Percentiles rank a stretch among this genome's conserved stretches.
phyloP scores from a whole-genome alignment of 2,113 vertebrate species.

The Coptodon bakossiorum region DNA sequence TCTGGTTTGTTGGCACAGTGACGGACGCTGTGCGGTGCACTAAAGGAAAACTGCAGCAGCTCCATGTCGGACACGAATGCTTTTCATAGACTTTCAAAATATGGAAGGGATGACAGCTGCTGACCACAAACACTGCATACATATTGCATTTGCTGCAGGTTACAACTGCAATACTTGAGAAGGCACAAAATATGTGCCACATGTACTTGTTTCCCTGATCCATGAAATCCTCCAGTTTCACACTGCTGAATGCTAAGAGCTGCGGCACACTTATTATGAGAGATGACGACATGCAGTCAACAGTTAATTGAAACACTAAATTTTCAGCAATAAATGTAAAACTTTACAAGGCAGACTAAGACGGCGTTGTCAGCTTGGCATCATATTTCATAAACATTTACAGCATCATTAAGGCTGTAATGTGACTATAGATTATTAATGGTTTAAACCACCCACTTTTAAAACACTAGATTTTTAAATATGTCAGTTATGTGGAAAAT shows the following conservation, averaged over 20 bases:
- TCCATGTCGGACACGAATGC: background rate
- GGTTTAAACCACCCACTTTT: background rate
- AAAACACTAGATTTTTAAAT: background rate
- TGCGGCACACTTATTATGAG: background rate
- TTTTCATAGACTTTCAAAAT: background rate
- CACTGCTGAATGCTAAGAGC: background rate
- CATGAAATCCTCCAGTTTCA: background rate
- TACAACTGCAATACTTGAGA: background rate
- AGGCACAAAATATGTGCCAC: background rate
- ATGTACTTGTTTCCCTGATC: background rate
- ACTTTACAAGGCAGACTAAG: background rate
- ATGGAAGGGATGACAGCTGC: background rate
- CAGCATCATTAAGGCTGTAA: background rate
- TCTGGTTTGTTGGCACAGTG: background rate
- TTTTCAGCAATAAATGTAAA: background rate
- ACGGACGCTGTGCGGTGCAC: no score
- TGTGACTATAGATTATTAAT: background rate
- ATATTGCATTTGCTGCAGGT: background rate
- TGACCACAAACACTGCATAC: background rate
- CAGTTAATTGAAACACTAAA: conserved; percentile 29
- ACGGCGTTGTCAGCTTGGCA: background rate
- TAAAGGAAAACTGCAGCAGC: background rate
- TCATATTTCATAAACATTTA: background rate
- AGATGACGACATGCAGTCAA: background rate
- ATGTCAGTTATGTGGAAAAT: background rate